Evolutionary conservation across 2,113 vertebrate genomes (phyloP), one percentile per base, ranked within the genome.

Genomic region (Elgaria multicarinata): DNA sequence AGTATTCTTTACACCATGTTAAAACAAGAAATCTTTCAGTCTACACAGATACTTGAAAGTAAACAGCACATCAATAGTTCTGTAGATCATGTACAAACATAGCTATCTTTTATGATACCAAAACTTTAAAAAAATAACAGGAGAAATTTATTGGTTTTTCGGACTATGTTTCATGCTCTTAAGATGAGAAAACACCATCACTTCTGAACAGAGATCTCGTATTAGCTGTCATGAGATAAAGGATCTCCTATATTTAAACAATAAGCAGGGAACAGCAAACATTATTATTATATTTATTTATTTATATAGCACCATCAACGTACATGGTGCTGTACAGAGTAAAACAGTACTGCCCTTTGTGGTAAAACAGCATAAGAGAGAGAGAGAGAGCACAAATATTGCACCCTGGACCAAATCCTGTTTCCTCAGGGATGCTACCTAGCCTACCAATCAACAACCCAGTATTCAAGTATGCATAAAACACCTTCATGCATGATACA

Each of bases 11-110:
- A 85, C 77, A 10, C 28, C 13, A 36, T 44, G 67, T 88, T 86
- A 91, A 92, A 91, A 91, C 36, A 84, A 92, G 66, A 83, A 13
- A 80, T 39, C 4, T 71, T 87, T 90, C 87, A 92, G 42, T 26
- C 72, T 90, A 66, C 14, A 64, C 22, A 69, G 36, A 78, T 42
- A 26, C 36, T 42, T 20, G 26, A 84, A 77, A 92, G 82, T 1
- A 87, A 94, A 39, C 2, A 81, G 50, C 0, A 46, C 6, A 89
- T 7, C 26, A 77, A 72, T 58, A 90, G 1, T 20, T 1, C 2
- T 39, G 75, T n/a, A 86, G 85, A 67, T 13, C 16, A 31, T 12
- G 24, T 18, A 90, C 3, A 10, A 88, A 81, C 87, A 4, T 26
- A 75, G 9, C 6, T 14, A 13, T 33, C 39, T 90, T 22, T 81